Conservation (phyloP, 2,888 invertebrate genomes). For the Thalpophila matura region DNA sequence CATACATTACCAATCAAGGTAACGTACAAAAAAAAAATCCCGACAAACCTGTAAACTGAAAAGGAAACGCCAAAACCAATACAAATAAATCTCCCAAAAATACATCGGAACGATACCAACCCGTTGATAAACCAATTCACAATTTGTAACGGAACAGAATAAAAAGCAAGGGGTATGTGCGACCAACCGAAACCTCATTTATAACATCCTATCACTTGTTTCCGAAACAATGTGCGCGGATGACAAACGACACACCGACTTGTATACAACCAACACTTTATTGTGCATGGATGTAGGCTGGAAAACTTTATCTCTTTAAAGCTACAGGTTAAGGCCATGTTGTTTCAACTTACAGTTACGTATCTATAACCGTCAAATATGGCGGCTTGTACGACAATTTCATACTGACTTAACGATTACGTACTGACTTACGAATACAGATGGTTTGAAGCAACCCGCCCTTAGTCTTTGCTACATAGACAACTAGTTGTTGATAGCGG, state of each 20-base stretch:
- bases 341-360: too few species aligned
- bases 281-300: conserved; percentile 1
- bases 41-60: conserved; percentile 9
- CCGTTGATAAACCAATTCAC: conserved; percentile 63
- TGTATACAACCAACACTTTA: conserved; percentile 28
- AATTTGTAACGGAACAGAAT: conserved; percentile 64
- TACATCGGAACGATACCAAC: conserved; percentile 30
- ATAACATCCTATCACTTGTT: conserved; percentile 76
- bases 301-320: conserved; percentile 18
- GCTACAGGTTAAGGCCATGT: too few species aligned
- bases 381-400: too few species aligned
- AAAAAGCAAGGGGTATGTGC: conserved; percentile 61
- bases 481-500: too few species aligned
- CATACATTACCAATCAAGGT: too few species aligned
- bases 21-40: neutral
- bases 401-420: too few species aligned
- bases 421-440: too few species aligned
- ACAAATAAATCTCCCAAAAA: conserved; percentile 42
- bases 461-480: too few species aligned
- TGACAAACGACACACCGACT: conserved; percentile 56
- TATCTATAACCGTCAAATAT: too few species aligned
- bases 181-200: conserved; percentile 72
- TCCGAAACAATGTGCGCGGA: conserved; percentile 70
- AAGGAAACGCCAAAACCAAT: conserved; percentile 14
- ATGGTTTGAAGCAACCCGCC: too few species aligned